Conservation (phyloP, 2,797 vertebrate species). For the Siniperca undulata region DNA sequence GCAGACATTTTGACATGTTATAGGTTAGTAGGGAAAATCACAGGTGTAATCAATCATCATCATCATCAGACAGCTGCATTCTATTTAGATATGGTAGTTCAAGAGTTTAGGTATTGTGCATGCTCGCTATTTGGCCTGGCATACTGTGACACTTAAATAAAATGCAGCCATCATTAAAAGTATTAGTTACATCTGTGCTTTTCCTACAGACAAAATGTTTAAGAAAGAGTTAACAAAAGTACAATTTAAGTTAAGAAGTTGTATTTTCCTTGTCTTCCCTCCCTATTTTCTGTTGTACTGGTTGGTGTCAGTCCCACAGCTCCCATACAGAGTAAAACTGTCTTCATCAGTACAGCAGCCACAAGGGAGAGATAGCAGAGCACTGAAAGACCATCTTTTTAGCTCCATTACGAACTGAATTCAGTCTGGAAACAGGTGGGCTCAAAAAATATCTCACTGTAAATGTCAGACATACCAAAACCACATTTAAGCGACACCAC, state of each 20-base stretch:
- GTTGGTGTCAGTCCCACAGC: slow-evolving; percentile 2
- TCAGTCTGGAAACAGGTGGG: not conserved
- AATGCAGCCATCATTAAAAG: too few species aligned
- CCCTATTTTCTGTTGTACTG: not conserved
- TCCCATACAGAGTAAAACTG: not conserved
- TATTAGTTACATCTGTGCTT: not conserved
- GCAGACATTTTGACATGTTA: not conserved
- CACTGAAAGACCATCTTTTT: not conserved
- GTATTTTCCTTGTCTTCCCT: not conserved
- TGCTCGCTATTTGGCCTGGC: not conserved
- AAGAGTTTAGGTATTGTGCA: not conserved
- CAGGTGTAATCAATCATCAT: too few species aligned
- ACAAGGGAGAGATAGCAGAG: not conserved
- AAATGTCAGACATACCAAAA: not conserved
- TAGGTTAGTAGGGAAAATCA: too few species aligned
- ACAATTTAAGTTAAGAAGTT: not conserved
- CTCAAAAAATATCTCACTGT: not conserved
- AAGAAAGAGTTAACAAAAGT: not conserved
- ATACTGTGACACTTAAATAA: too few species aligned
- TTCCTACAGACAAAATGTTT: not conserved
- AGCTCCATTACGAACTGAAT: slow-evolving; percentile 4
- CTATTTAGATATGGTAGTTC: not conserved
- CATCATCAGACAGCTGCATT: too few species aligned
- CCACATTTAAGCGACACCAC: not conserved
- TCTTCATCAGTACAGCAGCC: slow-evolving; percentile 21